phyloP scores from a whole-genome alignment of 2,797 vertebrate species.

The Oreochromis mossambicus region DNA sequence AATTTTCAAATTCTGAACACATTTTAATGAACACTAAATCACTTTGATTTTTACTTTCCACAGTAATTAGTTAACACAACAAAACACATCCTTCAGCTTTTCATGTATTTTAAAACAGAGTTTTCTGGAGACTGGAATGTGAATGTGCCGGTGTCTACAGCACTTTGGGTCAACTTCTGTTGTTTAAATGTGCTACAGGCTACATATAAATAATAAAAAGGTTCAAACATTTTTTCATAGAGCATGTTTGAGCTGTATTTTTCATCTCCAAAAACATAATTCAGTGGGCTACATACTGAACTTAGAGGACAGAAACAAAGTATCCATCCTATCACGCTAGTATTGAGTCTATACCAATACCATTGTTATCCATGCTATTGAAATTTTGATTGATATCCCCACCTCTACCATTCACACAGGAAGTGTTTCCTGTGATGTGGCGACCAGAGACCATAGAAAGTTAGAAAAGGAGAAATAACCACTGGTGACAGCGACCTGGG shows the following conservation, averaged over 20 bases:
- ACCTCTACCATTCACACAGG: background rate
- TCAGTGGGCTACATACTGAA: background rate
- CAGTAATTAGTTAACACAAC: background rate
- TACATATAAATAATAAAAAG: background rate
- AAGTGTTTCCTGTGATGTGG: background rate
- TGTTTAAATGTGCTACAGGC: background rate
- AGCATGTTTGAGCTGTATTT: background rate
- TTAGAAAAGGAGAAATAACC: background rate
- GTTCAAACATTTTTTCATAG: background rate
- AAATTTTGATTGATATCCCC: background rate
- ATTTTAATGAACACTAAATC: background rate
- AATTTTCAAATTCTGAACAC: background rate
- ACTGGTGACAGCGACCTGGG: no score
- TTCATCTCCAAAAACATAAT: background rate
- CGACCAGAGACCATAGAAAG: background rate
- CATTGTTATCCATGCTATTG: background rate
- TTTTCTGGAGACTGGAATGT: background rate
- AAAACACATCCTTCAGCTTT: background rate
- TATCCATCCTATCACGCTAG: background rate
- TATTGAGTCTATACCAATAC: background rate
- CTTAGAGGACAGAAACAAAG: background rate
- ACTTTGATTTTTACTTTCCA: background rate
- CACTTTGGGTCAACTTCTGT: background rate
- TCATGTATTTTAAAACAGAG: fast-evolving
- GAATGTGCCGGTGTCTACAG: background rate